Evolutionary conservation across 2,797 vertebrate genomes (phyloP), one percentile per base, ranked within the genome.

Genomic region (Channa striata): DNA sequence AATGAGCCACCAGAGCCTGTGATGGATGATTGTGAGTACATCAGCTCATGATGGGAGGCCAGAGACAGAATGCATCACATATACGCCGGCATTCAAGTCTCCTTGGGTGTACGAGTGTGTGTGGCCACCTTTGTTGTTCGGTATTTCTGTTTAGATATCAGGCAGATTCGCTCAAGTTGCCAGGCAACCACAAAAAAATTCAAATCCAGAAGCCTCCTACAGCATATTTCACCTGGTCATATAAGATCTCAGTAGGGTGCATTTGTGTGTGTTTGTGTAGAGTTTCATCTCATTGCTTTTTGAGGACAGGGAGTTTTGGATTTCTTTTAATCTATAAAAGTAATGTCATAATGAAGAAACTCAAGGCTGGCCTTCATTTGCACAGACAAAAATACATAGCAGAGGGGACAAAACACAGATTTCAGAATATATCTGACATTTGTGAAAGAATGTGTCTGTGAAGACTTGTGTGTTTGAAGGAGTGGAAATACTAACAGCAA

Each of bases 91-190:
- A 51, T 68, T 80, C 33, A 53, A 63, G 50, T 60, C 63, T 81
- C 70, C 39, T 49, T 11, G 42, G 11, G 57, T 59, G 71, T 30
- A 34, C 68, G 48, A 53, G 61, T 69, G 67, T 75, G 59, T 47
- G 52, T 30, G 20, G 21, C 65, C 52, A 70, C 44, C 36, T 75
- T 69, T 77, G 49, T 83, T 83, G 72, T 51, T 67, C 73, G 49
- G 65, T 52, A 68, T 84, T 77, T 34, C 61, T 71, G 58, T 68
- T 83, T 79, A 81, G 79, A 76, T 81, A 69, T 80, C 68, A 74
- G 47, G 60, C 50, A 71, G 84, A 79, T 36, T 0, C 62, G 74
- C 65, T 48, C 13, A 83, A 78, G 85, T 91, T 90, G 78, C 88
- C 77, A 82, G 50, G 86, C 82, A 90, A 88, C 87, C 33, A 59